A percentile compares a stretch with the other conserved stretches of the same genome.
Conservation (phyloP, 1,140 invertebrate genomes). For the Centruroides vittatus region DNA sequence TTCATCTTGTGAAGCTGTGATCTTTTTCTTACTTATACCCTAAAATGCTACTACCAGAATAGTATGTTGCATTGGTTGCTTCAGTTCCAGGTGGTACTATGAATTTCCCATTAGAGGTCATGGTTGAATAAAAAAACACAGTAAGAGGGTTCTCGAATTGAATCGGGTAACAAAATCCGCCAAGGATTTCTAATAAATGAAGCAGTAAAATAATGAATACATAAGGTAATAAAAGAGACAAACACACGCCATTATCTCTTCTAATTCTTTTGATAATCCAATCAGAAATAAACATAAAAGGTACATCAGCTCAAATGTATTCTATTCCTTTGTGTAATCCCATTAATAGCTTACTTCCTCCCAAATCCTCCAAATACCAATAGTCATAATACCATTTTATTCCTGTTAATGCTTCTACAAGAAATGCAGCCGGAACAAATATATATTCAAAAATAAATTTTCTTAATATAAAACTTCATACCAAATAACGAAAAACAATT, state of each 20-base stretch:
- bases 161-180: constrained; percentile 65
- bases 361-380: constrained; percentile 24
- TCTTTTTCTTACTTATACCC: too few relatives aligned
- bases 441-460: too few relatives aligned
- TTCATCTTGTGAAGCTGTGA: too few relatives aligned
- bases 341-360: constrained; percentile 48
- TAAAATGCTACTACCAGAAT: constrained; percentile 34
- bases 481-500: too few relatives aligned
- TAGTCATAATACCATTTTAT: constrained; percentile 69
- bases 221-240: constrained; percentile 63
- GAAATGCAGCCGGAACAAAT: constrained; percentile 54
- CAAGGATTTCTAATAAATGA: constrained; percentile 57
- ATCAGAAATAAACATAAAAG: constrained; percentile 6
- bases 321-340: constrained; percentile 39
- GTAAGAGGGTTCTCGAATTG: constrained; percentile 73
- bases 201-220: constrained; percentile 61
- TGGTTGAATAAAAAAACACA: constrained; percentile 45
- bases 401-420: constrained; percentile 66
- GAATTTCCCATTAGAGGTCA: constrained; percentile 74
- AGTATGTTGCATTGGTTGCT: constrained; percentile 50
- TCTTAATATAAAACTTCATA: too few relatives aligned
- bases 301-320: constrained; percentile 38
- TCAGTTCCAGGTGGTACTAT: constrained; percentile 70
- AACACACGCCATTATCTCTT: constrained; percentile 61
- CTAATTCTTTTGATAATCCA: constrained; percentile 62